phyloP scores from a whole-genome alignment of 2,797 vertebrate species.

The Pygocentrus nattereri region DNA sequence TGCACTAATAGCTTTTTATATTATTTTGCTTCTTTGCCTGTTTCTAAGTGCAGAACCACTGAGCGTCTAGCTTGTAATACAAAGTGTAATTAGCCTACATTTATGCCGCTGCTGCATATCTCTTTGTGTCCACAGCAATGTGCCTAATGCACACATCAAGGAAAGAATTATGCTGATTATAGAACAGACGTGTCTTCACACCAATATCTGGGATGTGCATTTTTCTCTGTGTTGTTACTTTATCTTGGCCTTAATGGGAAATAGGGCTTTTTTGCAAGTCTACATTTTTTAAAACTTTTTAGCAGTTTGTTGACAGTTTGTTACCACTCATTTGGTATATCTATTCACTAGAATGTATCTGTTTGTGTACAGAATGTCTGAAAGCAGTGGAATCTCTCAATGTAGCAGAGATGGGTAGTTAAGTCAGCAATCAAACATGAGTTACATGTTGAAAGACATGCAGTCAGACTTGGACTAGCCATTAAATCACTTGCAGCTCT shows the following conservation, averaged over 20 bases:
- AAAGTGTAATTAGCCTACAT: constrained; percentile 27
- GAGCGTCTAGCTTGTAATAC: not conserved
- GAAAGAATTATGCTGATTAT: constrained; percentile 11
- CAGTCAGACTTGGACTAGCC: too few relatives aligned
- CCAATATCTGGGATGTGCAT: constrained; percentile 1
- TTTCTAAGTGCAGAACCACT: not conserved
- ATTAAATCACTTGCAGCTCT: too few relatives aligned
- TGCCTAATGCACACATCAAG: constrained; percentile 20
- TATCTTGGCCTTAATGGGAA: not conserved
- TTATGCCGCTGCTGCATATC: not conserved
- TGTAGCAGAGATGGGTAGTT: too few relatives aligned
- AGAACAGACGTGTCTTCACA: constrained; percentile 12
- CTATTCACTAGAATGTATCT: not conserved
- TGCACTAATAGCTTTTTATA: not conserved
- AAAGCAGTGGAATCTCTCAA: not conserved
- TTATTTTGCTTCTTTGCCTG: not conserved
- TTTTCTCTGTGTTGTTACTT: not conserved
- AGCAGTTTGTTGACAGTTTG: not conserved
- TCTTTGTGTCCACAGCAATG: not conserved
- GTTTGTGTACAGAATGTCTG: not conserved
- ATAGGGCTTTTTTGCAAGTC: not conserved
- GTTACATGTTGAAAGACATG: too few relatives aligned
- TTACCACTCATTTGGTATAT: not conserved
- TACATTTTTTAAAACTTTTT: too few relatives aligned
- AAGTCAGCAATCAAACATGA: too few relatives aligned